Base-by-base conservation (phyloP, 2,113 vertebrate species). In the Amblyornis subalaris region DNA sequence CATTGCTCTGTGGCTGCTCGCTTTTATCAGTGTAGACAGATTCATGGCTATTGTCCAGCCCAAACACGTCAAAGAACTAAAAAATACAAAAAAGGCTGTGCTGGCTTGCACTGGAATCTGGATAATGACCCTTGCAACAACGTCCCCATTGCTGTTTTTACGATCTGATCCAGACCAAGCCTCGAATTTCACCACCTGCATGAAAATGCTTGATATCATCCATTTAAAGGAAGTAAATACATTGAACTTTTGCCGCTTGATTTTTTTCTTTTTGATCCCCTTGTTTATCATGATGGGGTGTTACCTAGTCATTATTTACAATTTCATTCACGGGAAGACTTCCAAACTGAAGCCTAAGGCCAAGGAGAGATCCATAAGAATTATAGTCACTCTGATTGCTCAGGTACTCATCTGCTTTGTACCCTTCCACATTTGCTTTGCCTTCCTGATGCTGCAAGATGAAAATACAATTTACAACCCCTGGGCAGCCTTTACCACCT, bases 11-110 rank as follows among this genome's bases (percentile, higher is more conserved):
- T 99, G 99, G 99, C 96, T 99, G 77, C 98, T 99, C 2, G 98
- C 99, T 77, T 98, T 99, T 69, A 99, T 99, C 84, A 99, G 99
- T 1, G 97, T 98, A 1, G 99, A 99, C 97, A 99, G 99, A 94
- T 99, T 99, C 76, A 98, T 99, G 98, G 99, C 99, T 75, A 99
- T 99, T 21, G 98, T 99, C 25, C 99, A 99, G 96, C 99, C 99
- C 0, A 98, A 98, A 88, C 98, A 99, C 1, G 96, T 98, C 95
- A 99, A 99, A 94, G 99, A 99, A 96, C 97, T 99, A 9, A 99
- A 98, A 96, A 99, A 99, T 8, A 97, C 99, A 29, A 97, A 97
- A 74, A 99, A 99, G 91, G 98, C 99, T 4, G n/a, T 98, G 92
- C 83, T 98, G 50, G 98, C 97, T 0, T 98, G 99, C 22, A 58